These are phyloP conservation scores for human DNA, from an alignment of 2,113 vertebrate genomes.

Conservation along the genomic window GRCh38 chr3:103077001-103077500, in stretches of 20 bases:
- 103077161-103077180: not conserved
- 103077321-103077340: no score
- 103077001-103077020: not conserved
- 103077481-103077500: not conserved
- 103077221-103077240: not conserved
- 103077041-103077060: slow-evolving; percentile 20
- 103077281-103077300: not conserved
- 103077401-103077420: not conserved
- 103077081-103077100: not conserved
- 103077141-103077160: not conserved
- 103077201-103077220: not conserved
- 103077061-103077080: not conserved
- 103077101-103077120: not conserved
- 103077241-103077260: not conserved
- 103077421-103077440: not conserved
- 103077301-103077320: not conserved
- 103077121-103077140: not conserved
- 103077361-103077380: not conserved
- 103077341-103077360: no score
- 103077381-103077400: not conserved
- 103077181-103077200: not conserved
- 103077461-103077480: not conserved
- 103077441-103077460: not conserved
- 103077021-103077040: not conserved
- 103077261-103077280: not conserved